Conservation (phyloP, 2,113 vertebrate genomes). For the Micronisus gabar region DNA sequence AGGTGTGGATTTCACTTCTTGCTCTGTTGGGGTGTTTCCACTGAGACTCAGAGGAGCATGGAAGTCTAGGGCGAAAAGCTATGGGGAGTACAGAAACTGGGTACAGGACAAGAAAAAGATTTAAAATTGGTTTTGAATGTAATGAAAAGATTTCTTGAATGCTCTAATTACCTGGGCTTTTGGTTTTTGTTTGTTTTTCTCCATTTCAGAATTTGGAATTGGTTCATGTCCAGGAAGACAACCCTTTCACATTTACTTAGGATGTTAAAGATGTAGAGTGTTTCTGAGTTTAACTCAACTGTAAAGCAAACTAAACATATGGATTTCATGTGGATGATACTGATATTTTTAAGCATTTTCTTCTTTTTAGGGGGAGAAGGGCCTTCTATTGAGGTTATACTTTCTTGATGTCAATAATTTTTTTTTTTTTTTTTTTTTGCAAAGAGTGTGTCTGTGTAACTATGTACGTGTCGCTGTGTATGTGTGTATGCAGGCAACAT, state of each 20-base stretch:
- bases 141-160: background rate
- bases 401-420: slow-evolving; percentile 51
- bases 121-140: background rate
- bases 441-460: slow-evolving; percentile 50
- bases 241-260: slow-evolving; percentile 4
- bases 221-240: slow-evolving; percentile 39
- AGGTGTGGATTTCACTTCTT: background rate
- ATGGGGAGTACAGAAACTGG: background rate
- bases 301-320: slow-evolving; percentile 24
- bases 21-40: background rate
- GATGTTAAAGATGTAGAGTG: slow-evolving; percentile 52
- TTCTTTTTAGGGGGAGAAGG: slow-evolving; percentile 59
- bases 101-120: background rate
- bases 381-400: slow-evolving; percentile 39
- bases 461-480: background rate
- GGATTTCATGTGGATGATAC: slow-evolving; percentile 46
- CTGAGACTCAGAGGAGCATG: background rate
- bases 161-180: background rate
- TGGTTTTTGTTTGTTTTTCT: background rate
- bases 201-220: slow-evolving; percentile 58
- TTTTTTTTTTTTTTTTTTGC: background rate
- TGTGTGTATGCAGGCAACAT: background rate
- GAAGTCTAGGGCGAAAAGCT: background rate
- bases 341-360: slow-evolving; percentile 65
- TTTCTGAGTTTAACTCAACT: slow-evolving; percentile 47